Evolutionary conservation across 2,888 invertebrate species (phyloP).

Genomic region (Deladenus siricidicola): DNA sequence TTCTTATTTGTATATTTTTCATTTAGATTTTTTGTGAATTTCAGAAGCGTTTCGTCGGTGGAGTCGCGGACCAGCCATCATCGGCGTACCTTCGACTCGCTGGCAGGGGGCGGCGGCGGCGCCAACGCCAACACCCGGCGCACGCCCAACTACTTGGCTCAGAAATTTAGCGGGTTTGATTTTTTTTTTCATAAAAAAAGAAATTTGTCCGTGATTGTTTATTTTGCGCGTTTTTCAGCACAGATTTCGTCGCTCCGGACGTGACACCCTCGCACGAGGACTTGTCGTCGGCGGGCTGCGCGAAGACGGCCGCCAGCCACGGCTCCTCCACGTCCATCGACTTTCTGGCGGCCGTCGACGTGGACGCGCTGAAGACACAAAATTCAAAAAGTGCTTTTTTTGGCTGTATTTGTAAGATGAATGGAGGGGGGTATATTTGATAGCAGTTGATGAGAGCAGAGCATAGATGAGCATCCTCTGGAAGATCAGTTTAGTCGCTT

Average conservation of each 20-base stretch:
- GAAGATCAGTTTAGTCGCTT: background rate
- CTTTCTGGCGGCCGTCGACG: background rate
- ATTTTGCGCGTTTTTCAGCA: slow-evolving; percentile 1
- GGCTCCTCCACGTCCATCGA: background rate
- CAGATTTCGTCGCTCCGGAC: slow-evolving; percentile 33
- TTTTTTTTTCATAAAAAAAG: background rate
- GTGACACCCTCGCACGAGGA: slow-evolving; percentile 34
- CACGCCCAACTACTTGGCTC: slow-evolving; percentile 22
- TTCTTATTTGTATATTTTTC: too few relatives aligned
- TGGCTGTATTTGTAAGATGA: background rate
- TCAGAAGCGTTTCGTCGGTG: slow-evolving; percentile 22
- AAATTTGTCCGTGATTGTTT: background rate
- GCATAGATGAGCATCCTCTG: too few relatives aligned
- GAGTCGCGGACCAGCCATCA: slow-evolving; percentile 7
- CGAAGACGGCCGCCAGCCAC: too few relatives aligned
- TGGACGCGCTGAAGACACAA: background rate
- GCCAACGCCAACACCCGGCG: slow-evolving; percentile 3
- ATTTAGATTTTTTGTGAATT: too few relatives aligned
- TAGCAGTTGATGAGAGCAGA: background rate
- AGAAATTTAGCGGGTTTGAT: slow-evolving; percentile 8
- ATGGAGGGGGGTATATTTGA: background rate
- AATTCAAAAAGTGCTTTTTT: background rate
- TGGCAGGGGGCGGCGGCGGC: too few relatives aligned
- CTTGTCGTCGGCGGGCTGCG: slow-evolving; percentile 31
- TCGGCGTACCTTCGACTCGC: slow-evolving; percentile 8